Percentiles rank a stretch among this genome's conserved stretches.
These are phyloP conservation scores for Eurystomus glaucurus DNA, from an alignment of 2,797 vertebrate species.

Conservation along the genomic window DNA sequence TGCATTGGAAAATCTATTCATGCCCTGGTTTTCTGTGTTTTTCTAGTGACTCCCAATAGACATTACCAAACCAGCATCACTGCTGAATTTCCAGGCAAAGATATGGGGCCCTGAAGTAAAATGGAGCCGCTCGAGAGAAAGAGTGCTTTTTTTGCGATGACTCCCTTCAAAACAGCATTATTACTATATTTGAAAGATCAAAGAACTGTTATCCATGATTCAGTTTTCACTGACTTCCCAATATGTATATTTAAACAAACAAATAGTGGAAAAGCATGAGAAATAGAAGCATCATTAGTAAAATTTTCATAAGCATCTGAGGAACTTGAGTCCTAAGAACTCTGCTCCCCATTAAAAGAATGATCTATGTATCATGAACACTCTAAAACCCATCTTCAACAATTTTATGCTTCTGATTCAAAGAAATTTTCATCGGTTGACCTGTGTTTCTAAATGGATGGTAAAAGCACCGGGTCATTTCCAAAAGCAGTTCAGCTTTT, in stretches of 20 bases:
- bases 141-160: not conserved
- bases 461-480: not conserved
- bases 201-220: not conserved
- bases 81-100: conserved; percentile 48
- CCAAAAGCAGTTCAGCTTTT: not conserved
- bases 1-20: conserved; percentile 42
- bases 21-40: conserved; percentile 53
- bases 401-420: not conserved
- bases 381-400: not conserved
- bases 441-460: conserved; percentile 16
- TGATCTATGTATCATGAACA: not conserved
- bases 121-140: not conserved
- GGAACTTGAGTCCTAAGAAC: not conserved
- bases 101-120: not conserved
- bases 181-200: not conserved
- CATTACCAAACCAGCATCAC: conserved; percentile 19
- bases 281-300: not conserved
- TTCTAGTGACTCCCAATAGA: conserved; percentile 17
- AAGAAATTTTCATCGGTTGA: not conserved
- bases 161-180: not conserved
- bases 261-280: not conserved
- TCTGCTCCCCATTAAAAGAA: not conserved
- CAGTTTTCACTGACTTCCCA: not conserved
- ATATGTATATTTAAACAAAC: not conserved
- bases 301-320: not conserved